Percentiles rank a stretch among this genome's conserved stretches.
phyloP scores from a whole-genome alignment of 1,140 invertebrate species.

The Drosophila equinoxialis region DNA sequence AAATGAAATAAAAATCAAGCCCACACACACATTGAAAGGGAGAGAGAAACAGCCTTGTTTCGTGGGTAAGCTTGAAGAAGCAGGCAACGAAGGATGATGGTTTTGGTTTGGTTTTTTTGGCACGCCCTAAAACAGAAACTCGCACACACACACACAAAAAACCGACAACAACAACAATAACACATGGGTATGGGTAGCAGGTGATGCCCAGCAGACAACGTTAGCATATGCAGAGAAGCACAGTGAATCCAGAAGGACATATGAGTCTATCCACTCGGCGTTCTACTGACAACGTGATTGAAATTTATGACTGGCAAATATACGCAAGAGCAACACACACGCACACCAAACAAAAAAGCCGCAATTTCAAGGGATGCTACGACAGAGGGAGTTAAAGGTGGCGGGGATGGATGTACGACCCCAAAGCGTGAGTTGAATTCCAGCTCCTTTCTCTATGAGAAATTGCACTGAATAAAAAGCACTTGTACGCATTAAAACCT shows the following conservation, averaged over 20 bases:
- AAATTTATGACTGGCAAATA: constrained; percentile 81
- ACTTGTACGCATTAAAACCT: constrained; percentile 80
- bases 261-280: constrained; percentile 76
- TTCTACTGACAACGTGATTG: constrained; percentile 78
- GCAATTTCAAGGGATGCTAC: not conserved
- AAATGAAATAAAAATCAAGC: constrained; percentile 27
- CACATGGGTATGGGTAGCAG: constrained; percentile 28
- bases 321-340: constrained; percentile 49
- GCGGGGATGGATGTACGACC: not conserved
- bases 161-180: not conserved
- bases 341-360: constrained; percentile 10
- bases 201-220: constrained; percentile 37
- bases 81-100: constrained; percentile 31
- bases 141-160: constrained; percentile 20
- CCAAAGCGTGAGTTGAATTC: constrained; percentile 64
- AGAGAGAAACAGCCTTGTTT: constrained; percentile 13
- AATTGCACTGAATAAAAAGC: constrained; percentile 81
- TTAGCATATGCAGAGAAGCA: constrained; percentile 56
- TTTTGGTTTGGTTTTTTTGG: constrained; percentile 26
- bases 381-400: not conserved
- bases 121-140: constrained; percentile 49
- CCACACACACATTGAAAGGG: not conserved
- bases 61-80: constrained; percentile 57
- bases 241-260: constrained; percentile 43
- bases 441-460: constrained; percentile 52